Evolutionary conservation across 2,888 invertebrate species (phyloP), one percentile per base, ranked within the genome.

Genomic region (Drosophila testacea): DNA sequence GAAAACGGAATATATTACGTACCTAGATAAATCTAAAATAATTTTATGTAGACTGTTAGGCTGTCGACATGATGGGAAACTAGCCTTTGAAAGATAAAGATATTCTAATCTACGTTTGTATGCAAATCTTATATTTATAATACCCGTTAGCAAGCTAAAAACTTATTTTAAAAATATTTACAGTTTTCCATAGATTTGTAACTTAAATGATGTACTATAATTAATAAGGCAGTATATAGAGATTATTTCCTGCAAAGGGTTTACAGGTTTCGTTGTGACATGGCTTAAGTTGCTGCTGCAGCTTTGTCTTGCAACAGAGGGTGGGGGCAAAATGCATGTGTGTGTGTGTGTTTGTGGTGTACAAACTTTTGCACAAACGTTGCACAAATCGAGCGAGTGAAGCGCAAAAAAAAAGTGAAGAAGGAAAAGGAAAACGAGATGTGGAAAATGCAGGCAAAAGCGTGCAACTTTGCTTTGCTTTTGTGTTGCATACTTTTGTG

Each of bases 401-500:
- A 73, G 73, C 60, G 61, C 56, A 63, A 32, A 54, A 46, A 34
- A 27, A 27, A 62, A 32, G 32, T 22, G 11, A 47, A 52, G 42
- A 38, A 55, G 56, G 38, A 70, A 69, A 50, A 22, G 41, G 30
- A 54, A 54, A 64, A 42, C 48, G 39, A 69, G 55, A 13, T 39
- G 51, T 16, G 51, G 44, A 54, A 72, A 67, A 63, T 55, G 61
- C 22, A 50, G 60, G 65, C 51, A 70, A 67, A 62, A 59, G 63
- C 60, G 56, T 36, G 63, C 66, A 78, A 76, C 83, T 73, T 73
- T 69, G 75, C 80, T 76, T 72, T 69, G 83, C 81, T 68, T 83
- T 81, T 83, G 83, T 83, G 74, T 66, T 69, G 72, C 73, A 57
- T 64, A 69, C 73, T 80, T 80, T 78, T 80, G 63, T 71, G 79